Conservation (phyloP, 1,140 invertebrate species). For the Laupala kohalensis region DNA sequence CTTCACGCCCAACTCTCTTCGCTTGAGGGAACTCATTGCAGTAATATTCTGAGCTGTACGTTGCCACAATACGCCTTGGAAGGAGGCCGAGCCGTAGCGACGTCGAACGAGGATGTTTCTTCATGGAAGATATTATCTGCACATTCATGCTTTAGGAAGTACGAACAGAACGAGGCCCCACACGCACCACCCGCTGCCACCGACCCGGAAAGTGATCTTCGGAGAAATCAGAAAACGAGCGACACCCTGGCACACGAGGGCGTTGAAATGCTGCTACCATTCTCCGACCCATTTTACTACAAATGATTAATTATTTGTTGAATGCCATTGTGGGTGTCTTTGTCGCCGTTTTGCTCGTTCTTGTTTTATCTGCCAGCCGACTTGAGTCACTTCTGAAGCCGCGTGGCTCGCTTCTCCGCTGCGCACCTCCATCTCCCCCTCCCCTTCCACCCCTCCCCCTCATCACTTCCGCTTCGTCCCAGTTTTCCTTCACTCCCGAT, state of each 20-base stretch:
- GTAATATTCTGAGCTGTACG: too few relatives aligned
- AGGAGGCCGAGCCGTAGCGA: too few relatives aligned
- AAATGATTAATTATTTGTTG: background rate
- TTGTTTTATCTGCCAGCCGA: background rate
- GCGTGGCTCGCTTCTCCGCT: too few relatives aligned
- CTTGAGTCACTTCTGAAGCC: background rate
- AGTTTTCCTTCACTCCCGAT: background rate
- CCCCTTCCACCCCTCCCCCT: too few relatives aligned
- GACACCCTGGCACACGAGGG: background rate
- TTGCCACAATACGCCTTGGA: too few relatives aligned
- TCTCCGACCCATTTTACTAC: background rate
- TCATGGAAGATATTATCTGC: background rate
- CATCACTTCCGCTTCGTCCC: background rate
- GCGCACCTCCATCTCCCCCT: too few relatives aligned
- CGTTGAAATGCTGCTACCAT: background rate
- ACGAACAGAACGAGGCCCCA: background rate
- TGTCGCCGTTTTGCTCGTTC: background rate
- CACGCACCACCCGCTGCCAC: background rate
- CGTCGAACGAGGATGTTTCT: background rate
- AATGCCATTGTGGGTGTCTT: background rate
- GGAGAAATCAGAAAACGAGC: background rate
- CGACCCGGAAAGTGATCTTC: background rate
- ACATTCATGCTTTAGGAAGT: background rate
- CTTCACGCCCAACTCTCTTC: too few relatives aligned
- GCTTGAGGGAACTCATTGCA: too few relatives aligned